Percentiles rank a stretch among this genome's conserved stretches.
These are phyloP conservation scores for Podotricha telesiphe DNA, from an alignment of 2,888 invertebrate species.

Conservation along the genomic window DNA sequence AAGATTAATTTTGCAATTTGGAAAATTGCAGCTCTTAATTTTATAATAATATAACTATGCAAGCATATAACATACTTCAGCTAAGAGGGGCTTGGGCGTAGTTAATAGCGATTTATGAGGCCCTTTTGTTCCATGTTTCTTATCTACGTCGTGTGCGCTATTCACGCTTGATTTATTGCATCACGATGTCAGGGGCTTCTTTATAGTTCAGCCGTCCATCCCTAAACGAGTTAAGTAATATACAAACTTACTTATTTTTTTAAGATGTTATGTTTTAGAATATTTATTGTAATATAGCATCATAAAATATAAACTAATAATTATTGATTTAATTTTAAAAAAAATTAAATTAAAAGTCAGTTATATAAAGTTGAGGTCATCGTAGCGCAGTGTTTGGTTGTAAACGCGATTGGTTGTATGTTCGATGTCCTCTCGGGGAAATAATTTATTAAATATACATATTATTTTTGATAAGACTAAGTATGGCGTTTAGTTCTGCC, in stretches of 20 bases:
- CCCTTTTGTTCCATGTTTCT: constrained; percentile 78
- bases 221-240: constrained; percentile 12
- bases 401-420: too few relatives aligned
- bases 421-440: too few relatives aligned
- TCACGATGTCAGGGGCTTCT: constrained; percentile 57
- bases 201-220: constrained; percentile 28
- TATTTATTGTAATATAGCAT: too few relatives aligned
- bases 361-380: too few relatives aligned
- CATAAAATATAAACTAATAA: too few relatives aligned
- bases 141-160: constrained; percentile 74
- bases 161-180: constrained; percentile 77
- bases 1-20: background rate
- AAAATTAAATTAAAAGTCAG: too few relatives aligned
- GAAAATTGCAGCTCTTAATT: background rate
- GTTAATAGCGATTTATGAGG: constrained; percentile 71
- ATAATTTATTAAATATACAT: too few relatives aligned
- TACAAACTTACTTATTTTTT: background rate
- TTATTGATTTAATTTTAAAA: too few relatives aligned
- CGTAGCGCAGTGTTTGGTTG: too few relatives aligned
- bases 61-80: constrained; percentile 46
- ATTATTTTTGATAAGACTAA: too few relatives aligned
- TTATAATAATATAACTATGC: constrained; percentile 7
- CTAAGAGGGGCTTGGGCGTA: constrained; percentile 64
- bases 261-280: background rate
- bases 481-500: too few relatives aligned